Conservation (phyloP, 1,140 invertebrate species). For the Amphibalanus amphitrite region DNA sequence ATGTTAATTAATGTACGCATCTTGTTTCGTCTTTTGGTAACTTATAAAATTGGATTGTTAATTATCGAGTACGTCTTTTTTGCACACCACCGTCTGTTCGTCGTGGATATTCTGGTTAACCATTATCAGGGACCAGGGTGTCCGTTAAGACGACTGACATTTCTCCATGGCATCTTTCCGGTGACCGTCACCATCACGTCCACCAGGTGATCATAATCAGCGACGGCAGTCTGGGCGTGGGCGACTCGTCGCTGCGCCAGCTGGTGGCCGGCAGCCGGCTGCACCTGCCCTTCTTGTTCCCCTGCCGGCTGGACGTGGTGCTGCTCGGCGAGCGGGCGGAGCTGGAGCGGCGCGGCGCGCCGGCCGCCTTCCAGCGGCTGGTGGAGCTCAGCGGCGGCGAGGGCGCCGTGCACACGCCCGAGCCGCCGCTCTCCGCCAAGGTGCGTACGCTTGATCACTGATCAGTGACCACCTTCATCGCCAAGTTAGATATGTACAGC, state of each 20-base stretch:
- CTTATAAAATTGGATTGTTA: too few species aligned
- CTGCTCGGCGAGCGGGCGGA: slow-evolving; percentile 4
- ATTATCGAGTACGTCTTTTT: too few species aligned
- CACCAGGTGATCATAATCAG: slow-evolving; percentile 7
- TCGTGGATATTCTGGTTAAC: too few species aligned
- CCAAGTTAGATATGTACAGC: too few species aligned
- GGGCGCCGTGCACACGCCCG: slow-evolving; percentile 43
- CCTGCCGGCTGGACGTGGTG: slow-evolving; percentile 56
- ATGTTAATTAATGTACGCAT: too few species aligned
- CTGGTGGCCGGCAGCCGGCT: slow-evolving; percentile 24
- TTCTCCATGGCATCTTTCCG: slow-evolving; percentile 29
- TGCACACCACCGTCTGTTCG: too few species aligned
- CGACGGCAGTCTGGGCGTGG: slow-evolving; percentile 11
- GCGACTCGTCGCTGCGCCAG: neutral
- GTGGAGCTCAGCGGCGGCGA: slow-evolving; percentile 42
- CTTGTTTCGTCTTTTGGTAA: too few species aligned
- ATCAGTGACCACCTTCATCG: too few species aligned
- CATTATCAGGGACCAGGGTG: slow-evolving; percentile 68
- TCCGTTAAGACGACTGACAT: slow-evolving; percentile 39
- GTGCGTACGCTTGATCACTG: slow-evolving; percentile 6
- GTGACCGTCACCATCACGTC: slow-evolving; percentile 28
- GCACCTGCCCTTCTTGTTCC: slow-evolving; percentile 58
- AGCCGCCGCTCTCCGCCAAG: slow-evolving; percentile 22
- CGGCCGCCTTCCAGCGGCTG: slow-evolving; percentile 32
- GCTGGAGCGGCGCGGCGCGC: slow-evolving; percentile 19